Evolutionary conservation across 92 coral and sea anemone genomes (phyloP), one percentile per base, ranked within the genome.

Genomic region (Galaxea fascicularis): DNA sequence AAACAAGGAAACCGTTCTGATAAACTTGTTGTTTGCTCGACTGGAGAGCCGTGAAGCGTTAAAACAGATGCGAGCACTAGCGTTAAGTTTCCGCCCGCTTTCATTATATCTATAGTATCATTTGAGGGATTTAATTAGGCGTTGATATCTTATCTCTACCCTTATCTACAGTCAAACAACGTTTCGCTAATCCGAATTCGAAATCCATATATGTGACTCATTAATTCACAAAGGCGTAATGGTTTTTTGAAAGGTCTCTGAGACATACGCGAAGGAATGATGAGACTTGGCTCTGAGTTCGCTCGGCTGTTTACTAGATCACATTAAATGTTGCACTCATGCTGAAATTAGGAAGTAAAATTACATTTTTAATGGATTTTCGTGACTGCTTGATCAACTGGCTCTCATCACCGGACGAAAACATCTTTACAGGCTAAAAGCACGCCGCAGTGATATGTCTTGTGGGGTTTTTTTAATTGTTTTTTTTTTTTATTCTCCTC

Each of bases 131-230:
- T 82, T 82, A 82, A 82, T 82, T 82, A 71, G 86, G 68, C 70
- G 86, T 49, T 70, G 86, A 70, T 76, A 71, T 41, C 44, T 82
- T 82, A 82, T 82, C 86, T 82, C 11, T 39, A 21, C 86, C 39
- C 71, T 82, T 39, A 82, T 82, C 86, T 82, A 82, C 54, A 58
- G 44, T 22, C 86, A 82, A 82, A 82, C 86, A 82, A 70, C 58
- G 41, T 71, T 81, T 71, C 16, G 53, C 78, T 82, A 71, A 82
- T 82, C 78, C 86, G 58, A 71, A 82, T 82, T 70, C 86, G 58
- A 41, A 71, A 70, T n/a, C n/a, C 28, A 53, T 56, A 44, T 26
- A 41, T 82, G 28, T 11, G 68, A 31, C 69, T 27, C 57, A 71
- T 71, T 71, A 56, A 81, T 81, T 30, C 77, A 57, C 52, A 69